These are phyloP conservation scores for Trinectes maculatus DNA, from an alignment of 2,113 vertebrate species.

Conservation along the genomic window DNA sequence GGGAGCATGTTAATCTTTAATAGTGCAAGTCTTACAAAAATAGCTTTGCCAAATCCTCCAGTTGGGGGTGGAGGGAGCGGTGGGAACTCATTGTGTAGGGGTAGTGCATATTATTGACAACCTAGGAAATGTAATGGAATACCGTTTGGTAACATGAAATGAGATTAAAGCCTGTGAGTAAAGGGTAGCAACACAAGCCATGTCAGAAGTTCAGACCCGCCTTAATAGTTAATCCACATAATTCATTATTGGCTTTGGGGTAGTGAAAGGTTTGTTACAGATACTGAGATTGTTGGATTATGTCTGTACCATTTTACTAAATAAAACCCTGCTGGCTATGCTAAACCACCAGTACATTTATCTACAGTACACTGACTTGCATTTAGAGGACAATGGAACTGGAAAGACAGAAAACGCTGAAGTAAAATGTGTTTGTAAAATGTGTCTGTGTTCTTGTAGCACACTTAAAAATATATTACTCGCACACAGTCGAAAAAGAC, in stretches of 20 bases:
- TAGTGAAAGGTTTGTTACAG: constrained; percentile 35
- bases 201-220: constrained; percentile 12
- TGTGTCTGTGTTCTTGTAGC: background rate
- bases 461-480: background rate
- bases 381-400: background rate
- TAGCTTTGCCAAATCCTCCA: constrained; percentile 57
- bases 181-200: constrained; percentile 12
- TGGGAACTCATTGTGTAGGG: constrained; percentile 25
- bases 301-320: background rate
- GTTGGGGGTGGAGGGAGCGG: constrained; percentile 17
- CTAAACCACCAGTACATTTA: background rate
- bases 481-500: background rate
- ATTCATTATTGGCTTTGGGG: constrained; percentile 9
- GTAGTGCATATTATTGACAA: constrained; percentile 1
- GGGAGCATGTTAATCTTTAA: constrained; percentile 75
- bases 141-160: constrained; percentile 17
- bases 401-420: constrained; percentile 3
- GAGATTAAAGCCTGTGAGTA: constrained; percentile 29
- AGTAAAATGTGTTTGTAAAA: background rate
- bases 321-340: background rate
- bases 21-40: constrained; percentile 69
- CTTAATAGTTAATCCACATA: constrained; percentile 11
- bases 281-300: constrained; percentile 28
- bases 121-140: constrained; percentile 29
- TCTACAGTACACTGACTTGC: background rate